Evolutionary conservation across 2,888 invertebrate species (phyloP), one percentile per base, ranked within the genome.

Genomic region (Syrphus vitripennis): DNA sequence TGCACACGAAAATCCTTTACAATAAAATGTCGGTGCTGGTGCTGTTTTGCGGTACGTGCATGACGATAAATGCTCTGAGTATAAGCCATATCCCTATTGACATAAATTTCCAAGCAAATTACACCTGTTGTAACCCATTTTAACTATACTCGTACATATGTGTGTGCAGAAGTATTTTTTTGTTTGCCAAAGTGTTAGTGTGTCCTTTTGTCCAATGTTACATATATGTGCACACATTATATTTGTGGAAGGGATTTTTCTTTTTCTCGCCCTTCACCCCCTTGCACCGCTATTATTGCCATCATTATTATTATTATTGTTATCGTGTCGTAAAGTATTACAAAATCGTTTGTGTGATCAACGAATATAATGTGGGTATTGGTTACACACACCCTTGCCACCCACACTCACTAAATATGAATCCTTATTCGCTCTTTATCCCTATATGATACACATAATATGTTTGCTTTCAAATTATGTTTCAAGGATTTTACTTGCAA

Each of bases 381-480:
- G 40, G 55, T 55, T 53, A 53, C 19, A 9, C 26, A 40, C 4
- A 50, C n/a, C 14, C 12, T n/a, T 9, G 19, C 29, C 7, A 3
- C 14, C 26, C 24, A 7, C n/a, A n/a, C n/a, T n/a, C n/a, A n/a
- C n/a, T n/a, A n/a, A n/a, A n/a, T n/a, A n/a, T n/a, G n/a, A 12
- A n/a, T 9, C 7, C 14, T 26, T 45, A 26, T 24, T 31, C n/a
- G 0, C 29, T 21, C 4, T n/a, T 29, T 29, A 16, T 0, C 26
- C 48, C 7, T 48, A 7, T 31, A 29, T 29, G 45, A 67, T 31
- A 50, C n/a, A n/a, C n/a, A n/a, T 63, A 42, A 72, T 69, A 14
- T 70, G 76, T 82, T 82, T 76, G 76, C 70, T 76, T 82, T 82
- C 70, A 70, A 82, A 76, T 76, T 82, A 82, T 76, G 71, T 71